Percentiles rank a stretch among this genome's conserved stretches.
Conservation (phyloP, 2,888 invertebrate genomes). For the Drosophila rubida region DNA sequence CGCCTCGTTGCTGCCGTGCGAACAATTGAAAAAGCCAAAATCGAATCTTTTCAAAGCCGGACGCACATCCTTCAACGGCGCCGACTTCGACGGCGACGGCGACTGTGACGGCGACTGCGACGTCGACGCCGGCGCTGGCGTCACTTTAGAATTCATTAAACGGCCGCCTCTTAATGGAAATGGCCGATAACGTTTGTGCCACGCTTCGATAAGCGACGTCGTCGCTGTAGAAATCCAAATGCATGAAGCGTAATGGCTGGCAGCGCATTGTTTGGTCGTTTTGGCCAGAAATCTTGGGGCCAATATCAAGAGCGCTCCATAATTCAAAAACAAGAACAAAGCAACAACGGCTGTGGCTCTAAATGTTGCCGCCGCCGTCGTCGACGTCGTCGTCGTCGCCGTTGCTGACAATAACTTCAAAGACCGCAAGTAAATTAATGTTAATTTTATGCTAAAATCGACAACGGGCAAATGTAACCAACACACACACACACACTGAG, state of each 20-base stretch:
- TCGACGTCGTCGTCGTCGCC: conserved; percentile 16
- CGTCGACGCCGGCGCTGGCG: conserved; percentile 16
- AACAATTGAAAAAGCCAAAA: conserved; percentile 77
- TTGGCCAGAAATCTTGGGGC: conserved; percentile 49
- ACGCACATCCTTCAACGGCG: conserved; percentile 73
- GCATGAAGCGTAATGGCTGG: conserved; percentile 61
- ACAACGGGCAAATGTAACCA: conserved; percentile 62
- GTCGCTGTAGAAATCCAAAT: conserved; percentile 51
- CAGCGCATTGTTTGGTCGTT: conserved; percentile 62
- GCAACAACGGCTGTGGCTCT: conserved; percentile 33
- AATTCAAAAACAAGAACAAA: conserved; percentile 78
- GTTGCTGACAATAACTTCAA: conserved; percentile 74
- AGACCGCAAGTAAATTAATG: conserved; percentile 81
- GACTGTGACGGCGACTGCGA: background rate
- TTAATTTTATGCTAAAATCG: conserved; percentile 80
- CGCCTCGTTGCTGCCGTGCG: conserved; percentile 65
- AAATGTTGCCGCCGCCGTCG: conserved; percentile 14
- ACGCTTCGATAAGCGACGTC: conserved; percentile 75
- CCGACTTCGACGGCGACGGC: conserved; percentile 7
- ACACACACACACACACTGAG: conserved; percentile 34
- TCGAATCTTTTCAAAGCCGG: conserved; percentile 76
- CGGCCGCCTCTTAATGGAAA: conserved; percentile 80
- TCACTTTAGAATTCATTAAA: conserved; percentile 79
- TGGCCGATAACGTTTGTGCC: conserved; percentile 79
- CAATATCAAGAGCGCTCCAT: conserved; percentile 74